These are phyloP conservation scores for Meles meles DNA, from an alignment of 2,113 vertebrate genomes.

Conservation along the genomic window DNA sequence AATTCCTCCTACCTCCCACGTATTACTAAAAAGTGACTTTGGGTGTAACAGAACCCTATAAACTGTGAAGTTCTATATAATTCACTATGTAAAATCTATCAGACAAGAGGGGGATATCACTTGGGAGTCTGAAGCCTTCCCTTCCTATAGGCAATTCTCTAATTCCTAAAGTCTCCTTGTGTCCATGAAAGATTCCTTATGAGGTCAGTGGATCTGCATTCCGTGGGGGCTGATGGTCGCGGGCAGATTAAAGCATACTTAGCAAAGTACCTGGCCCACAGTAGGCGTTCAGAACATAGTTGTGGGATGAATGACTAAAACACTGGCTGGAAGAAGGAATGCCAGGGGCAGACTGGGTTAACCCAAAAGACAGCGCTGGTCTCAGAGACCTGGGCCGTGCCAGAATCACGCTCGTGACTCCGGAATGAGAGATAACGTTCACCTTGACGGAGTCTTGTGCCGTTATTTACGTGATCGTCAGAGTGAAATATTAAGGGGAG, in stretches of 20 bases:
- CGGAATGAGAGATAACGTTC: rapidly evolving
- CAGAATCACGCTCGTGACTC: background rate
- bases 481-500: background rate
- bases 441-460: rapidly evolving
- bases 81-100: background rate
- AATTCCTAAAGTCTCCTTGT: background rate
- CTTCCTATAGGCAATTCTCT: background rate
- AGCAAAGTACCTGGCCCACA: background rate
- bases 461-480: background rate
- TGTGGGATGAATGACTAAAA: background rate
- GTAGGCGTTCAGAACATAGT: background rate
- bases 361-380: background rate
- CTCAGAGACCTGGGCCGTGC: background rate
- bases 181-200: background rate
- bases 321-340: rapidly evolving
- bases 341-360: rapidly evolving
- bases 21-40: background rate
- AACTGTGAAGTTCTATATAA: background rate
- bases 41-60: background rate
- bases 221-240: background rate
- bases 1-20: background rate
- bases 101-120: background rate
- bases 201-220: background rate
- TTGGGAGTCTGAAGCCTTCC: background rate
- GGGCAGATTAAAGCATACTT: background rate